Evolutionary conservation across 2,113 vertebrate species (phyloP).

Genomic region (Spermophilus dauricus): DNA sequence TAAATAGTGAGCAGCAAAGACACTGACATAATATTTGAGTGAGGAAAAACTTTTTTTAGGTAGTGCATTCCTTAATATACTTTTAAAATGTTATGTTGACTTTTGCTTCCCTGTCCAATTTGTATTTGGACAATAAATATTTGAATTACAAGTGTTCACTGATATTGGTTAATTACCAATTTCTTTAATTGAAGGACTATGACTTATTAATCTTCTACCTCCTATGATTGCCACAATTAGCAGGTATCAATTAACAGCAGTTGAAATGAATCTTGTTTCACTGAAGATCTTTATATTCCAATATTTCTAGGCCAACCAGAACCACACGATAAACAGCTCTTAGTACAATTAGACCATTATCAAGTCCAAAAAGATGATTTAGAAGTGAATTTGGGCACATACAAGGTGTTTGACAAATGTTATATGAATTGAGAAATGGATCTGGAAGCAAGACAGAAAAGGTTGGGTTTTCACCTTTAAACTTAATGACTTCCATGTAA

Average conservation of each 20-base stretch:
- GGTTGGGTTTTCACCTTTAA: background rate
- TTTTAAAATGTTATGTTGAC: conserved; percentile 10
- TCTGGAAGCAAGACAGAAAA: conserved; percentile 34
- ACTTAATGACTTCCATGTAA: background rate
- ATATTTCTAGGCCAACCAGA: background rate
- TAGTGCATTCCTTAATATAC: background rate
- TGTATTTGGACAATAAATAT: conserved; percentile 52
- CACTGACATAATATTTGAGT: background rate
- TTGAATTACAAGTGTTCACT: background rate
- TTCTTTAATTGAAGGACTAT: background rate
- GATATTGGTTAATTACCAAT: background rate
- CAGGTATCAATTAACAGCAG: background rate
- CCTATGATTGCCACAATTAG: background rate
- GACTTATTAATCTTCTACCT: conserved; percentile 11
- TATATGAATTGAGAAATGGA: background rate
- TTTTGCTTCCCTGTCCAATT: background rate
- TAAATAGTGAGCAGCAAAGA: conserved; percentile 33
- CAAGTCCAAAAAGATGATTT: background rate
- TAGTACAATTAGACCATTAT: background rate
- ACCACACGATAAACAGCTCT: background rate
- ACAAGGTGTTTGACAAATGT: background rate
- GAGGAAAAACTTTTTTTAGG: background rate
- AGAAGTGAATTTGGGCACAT: background rate
- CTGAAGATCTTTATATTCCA: conserved; percentile 6
- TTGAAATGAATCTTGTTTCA: background rate